Evolutionary conservation across 2,113 vertebrate genomes (phyloP).

Genomic region (Taurulus bubalis): DNA sequence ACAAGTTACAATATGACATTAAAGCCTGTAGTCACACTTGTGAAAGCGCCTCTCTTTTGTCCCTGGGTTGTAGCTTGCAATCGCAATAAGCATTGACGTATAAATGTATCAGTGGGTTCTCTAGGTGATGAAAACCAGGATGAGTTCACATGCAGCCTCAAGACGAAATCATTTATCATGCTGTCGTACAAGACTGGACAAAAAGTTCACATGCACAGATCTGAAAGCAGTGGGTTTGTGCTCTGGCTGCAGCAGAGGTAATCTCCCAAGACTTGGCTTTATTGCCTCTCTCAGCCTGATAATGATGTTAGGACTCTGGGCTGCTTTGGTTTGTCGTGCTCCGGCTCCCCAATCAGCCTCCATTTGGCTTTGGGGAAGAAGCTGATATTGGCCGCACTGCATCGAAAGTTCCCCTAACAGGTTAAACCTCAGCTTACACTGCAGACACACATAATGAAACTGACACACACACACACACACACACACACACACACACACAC

Average conservation of each 20-base stretch:
- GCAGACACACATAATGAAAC: constrained; percentile 36
- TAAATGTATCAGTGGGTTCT: constrained; percentile 59
- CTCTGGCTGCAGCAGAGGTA: constrained; percentile 67
- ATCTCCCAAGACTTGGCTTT: constrained; percentile 82
- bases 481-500: background rate
- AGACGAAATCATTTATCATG: constrained; percentile 75
- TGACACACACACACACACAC: constrained; percentile 20
- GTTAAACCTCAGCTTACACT: constrained; percentile 73
- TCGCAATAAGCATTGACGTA: constrained; percentile 50
- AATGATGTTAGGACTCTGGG: constrained; percentile 82
- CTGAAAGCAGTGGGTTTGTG: constrained; percentile 73
- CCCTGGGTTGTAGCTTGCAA: constrained; percentile 24
- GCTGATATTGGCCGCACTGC: constrained; percentile 77
- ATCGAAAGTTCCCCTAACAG: constrained; percentile 76
- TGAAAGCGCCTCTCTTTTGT: constrained; percentile 27
- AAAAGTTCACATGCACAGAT: constrained; percentile 62
- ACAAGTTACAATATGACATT: constrained; percentile 55
- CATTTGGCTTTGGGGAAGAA: constrained; percentile 72
- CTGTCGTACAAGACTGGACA: constrained; percentile 68
- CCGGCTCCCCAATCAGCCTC: constrained; percentile 73
- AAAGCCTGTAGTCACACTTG: constrained; percentile 46
- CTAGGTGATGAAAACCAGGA: constrained; percentile 69
- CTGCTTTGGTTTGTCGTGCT: constrained; percentile 74
- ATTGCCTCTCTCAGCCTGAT: constrained; percentile 80
- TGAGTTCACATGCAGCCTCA: constrained; percentile 52